Percentiles rank a stretch among this genome's conserved stretches.
Conservation (phyloP, 2,113 vertebrate genomes). For the Lycaon pictus region DNA sequence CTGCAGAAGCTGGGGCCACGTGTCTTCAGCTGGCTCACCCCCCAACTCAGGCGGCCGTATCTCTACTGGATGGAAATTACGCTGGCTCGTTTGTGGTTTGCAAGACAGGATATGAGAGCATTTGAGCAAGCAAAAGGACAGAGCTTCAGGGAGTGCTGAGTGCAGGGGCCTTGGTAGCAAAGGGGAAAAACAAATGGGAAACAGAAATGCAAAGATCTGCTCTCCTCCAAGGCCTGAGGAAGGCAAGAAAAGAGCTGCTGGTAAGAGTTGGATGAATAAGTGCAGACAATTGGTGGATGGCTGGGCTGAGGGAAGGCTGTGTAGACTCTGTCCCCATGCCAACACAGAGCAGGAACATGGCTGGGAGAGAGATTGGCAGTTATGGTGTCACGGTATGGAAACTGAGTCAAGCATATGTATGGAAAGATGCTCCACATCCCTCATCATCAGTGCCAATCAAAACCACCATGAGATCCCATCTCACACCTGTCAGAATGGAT, state of each 20-base stretch:
- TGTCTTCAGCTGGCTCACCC: background rate
- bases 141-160: background rate
- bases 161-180: background rate
- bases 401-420: fast-evolving
- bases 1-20: fast-evolving
- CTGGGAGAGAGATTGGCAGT: too few relatives aligned
- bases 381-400: fast-evolving
- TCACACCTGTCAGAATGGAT: background rate
- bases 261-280: background rate
- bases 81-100: fast-evolving
- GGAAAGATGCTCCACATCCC: background rate
- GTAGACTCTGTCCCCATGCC: background rate
- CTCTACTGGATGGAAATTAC: background rate
- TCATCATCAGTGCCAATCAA: background rate
- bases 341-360: background rate
- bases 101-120: background rate
- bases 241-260: too few relatives aligned
- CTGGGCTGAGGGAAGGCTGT: background rate
- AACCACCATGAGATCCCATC: background rate
- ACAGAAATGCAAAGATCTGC: too few relatives aligned
- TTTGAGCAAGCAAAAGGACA: background rate
- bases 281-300: fast-evolving
- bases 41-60: background rate
- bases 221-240: too few relatives aligned
- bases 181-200: fast-evolving